Evolutionary conservation across 1,140 invertebrate species (phyloP).

Genomic region (Neoseiulus cucumeris): DNA sequence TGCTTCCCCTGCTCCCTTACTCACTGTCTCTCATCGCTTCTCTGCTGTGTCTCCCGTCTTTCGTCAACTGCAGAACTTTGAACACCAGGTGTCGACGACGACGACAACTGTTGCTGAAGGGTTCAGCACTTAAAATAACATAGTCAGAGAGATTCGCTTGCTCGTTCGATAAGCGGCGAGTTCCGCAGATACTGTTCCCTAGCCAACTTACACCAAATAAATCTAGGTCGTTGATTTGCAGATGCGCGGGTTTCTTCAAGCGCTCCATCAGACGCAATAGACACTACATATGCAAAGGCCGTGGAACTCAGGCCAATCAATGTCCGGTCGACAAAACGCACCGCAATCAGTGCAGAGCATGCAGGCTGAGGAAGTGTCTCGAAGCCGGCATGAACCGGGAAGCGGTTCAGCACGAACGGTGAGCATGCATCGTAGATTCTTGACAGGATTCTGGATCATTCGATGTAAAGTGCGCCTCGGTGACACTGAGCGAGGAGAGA

Average conservation of each 20-base stretch:
- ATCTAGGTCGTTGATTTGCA: conserved; percentile 20
- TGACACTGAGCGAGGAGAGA: neutral
- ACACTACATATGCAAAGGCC: conserved; percentile 85
- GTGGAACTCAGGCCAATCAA: conserved; percentile 41
- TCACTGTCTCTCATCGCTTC: too few relatives aligned
- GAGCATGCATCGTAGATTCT: conserved; percentile 42
- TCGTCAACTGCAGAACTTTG: too few relatives aligned
- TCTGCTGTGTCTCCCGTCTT: too few relatives aligned
- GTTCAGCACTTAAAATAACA: too few relatives aligned
- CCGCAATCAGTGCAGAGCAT: conserved; percentile 39
- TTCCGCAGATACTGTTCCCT: too few relatives aligned
- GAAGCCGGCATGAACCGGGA: conserved; percentile 40
- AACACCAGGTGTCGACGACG: too few relatives aligned
- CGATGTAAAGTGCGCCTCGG: neutral
- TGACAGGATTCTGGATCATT: too few relatives aligned
- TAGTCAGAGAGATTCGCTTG: too few relatives aligned
- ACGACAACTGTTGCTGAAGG: too few relatives aligned
- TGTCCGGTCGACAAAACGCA: conserved; percentile 88
- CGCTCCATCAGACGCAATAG: conserved; percentile 81
- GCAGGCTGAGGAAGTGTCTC: conserved; percentile 34
- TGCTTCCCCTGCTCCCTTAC: too few relatives aligned
- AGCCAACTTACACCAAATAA: neutral
- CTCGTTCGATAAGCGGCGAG: too few relatives aligned
- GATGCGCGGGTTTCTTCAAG: conserved; percentile 57
- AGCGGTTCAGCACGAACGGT: conserved; percentile 91